phyloP scores from a whole-genome alignment of 2,888 invertebrate genomes.

The Callimorpha dominula region DNA sequence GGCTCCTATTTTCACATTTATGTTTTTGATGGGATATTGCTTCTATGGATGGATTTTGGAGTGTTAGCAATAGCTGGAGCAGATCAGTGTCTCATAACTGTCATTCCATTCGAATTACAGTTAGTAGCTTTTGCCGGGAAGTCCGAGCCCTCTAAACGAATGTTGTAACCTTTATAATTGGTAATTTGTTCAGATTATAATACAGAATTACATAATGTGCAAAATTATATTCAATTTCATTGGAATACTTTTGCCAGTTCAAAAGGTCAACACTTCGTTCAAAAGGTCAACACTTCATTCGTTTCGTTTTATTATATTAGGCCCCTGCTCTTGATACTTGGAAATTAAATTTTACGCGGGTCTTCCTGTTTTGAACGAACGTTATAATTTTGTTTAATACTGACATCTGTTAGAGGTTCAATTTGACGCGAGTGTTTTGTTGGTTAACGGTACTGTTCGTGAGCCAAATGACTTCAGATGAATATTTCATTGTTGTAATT shows the following conservation, averaged over 20 bases:
- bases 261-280: slow-evolving; percentile 1
- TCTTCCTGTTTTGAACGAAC: neutral
- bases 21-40: no score
- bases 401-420: neutral
- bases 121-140: neutral
- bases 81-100: neutral
- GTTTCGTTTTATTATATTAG: slow-evolving; percentile 1
- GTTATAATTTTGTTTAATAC: neutral
- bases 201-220: neutral
- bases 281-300: slow-evolving; percentile 1
- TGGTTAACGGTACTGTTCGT: neutral
- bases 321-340: neutral
- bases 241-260: neutral
- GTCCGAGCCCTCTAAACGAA: neutral
- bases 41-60: no score
- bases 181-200: neutral
- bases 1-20: no score
- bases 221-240: neutral
- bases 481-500: neutral
- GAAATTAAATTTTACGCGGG: slow-evolving; percentile 11
- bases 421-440: neutral
- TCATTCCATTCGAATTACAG: no score
- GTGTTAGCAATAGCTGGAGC: neutral
- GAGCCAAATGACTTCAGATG: neutral
- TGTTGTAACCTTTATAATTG: neutral